Conservation (phyloP, 2,888 invertebrate species). For the Plagiodera versicolora region DNA sequence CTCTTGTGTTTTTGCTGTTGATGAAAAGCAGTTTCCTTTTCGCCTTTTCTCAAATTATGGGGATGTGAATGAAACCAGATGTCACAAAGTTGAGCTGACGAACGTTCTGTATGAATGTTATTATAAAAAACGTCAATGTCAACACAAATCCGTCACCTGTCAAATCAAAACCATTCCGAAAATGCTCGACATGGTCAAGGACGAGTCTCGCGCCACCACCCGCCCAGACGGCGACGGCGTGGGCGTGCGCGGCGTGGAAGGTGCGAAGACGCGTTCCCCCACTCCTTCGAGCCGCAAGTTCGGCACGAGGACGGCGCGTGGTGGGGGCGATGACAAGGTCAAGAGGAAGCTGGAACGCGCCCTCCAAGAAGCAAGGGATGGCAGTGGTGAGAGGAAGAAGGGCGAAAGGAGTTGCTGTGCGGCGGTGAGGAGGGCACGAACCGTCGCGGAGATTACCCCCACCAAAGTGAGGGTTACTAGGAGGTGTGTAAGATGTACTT, state of each 20-base stretch:
- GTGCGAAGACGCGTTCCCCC: conserved; percentile 39
- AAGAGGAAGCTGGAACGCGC: conserved; percentile 38
- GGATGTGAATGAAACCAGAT: no score
- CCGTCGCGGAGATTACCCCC: conserved; percentile 47
- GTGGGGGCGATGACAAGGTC: conserved; percentile 31
- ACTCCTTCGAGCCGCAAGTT: conserved; percentile 45
- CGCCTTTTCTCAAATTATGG: no score
- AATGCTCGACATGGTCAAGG: no score
- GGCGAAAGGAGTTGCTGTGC: neutral
- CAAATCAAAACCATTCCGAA: no score
- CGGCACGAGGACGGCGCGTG: conserved; percentile 35
- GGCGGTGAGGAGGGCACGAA: conserved; percentile 29
- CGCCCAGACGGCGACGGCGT: conserved; percentile 42
- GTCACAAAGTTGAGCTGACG: no score
- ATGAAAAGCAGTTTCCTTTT: no score
- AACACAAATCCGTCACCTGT: no score
- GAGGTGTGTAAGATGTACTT: conserved; percentile 33
- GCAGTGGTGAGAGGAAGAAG: neutral
- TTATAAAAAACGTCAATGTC: no score
- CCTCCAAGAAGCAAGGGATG: conserved; percentile 29
- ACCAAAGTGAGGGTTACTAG: conserved; percentile 36
- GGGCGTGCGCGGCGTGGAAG: conserved; percentile 33
- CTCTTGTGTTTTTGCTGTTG: no score
- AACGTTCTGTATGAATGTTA: no score
- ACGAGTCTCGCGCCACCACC: conserved; percentile 1